Evolutionary conservation across 2,888 invertebrate genomes (phyloP), one percentile per base, ranked within the genome.

Genomic region (Epirrita christyi): DNA sequence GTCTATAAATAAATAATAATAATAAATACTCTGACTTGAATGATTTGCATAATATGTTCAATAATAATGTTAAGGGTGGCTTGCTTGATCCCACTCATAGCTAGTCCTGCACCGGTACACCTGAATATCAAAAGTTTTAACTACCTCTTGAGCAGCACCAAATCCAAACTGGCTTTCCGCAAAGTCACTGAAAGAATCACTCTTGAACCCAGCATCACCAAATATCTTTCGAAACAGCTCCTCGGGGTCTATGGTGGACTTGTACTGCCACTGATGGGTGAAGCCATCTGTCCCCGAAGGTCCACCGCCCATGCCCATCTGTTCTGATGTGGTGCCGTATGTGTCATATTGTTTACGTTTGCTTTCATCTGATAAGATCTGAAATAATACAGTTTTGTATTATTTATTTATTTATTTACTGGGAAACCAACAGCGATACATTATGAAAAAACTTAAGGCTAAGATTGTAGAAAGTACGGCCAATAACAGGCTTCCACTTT

Each of bases 221-320:
- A 99, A 99, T 75, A 99, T 99, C 87, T 97, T 98, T 51, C 98
- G 94, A 88, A 99, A 99, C 37, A 99, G 85, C 83, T 99, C 99
- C 78, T 99, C 99, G 0, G 99, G 98, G 85, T 99, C 98, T 68
- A 99, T 95, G 7, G 95, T 95, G 0, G 97, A 96, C 65, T 96
- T 96, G 80, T 97, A 98, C 71, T 96, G 95, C 97, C 97, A 98
- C 68, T 93, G 94, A 72, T 96, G 95, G 41, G 93, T 93, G 74
- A 95, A 96, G 6, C 95, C 95, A 49, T 95, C 93, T 0, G 94
- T 78, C 0, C 94, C 94, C 11, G 90, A 81, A 0, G 93, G 88
- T 0, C 92, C 88, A 4, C 95, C 94, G 62, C 94, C 94, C 83
- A 95, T 94, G 13, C 96, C 96, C 96, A 97, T 97, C 77, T 96